Percentiles rank a stretch among this genome's conserved stretches.
Conservation (phyloP, 35 echinoderm and acorn worm genomes). For the Patiria miniata region DNA sequence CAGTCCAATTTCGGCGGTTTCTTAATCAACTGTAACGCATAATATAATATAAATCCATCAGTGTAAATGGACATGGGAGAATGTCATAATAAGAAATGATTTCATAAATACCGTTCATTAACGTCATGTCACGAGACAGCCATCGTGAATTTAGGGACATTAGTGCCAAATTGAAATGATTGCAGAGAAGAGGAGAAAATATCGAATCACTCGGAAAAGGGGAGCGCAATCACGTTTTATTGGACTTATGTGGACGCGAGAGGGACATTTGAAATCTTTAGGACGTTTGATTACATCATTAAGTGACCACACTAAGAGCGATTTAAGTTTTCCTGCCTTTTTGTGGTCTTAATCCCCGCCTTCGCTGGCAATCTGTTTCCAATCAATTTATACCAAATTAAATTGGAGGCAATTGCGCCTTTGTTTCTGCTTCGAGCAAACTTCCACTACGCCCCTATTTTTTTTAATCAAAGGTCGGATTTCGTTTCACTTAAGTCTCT, state of each 20-base stretch:
- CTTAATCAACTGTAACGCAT: neutral
- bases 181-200: neutral
- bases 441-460: no score
- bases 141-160: neutral
- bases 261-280: no score
- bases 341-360: no score
- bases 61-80: neutral
- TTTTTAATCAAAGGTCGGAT: no score
- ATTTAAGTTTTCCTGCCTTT: no score
- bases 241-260: neutral
- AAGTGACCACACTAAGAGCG: no score
- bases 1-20: neutral
- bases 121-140: constrained; percentile 17
- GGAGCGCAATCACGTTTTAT: constrained; percentile 11
- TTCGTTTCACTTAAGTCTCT: no score
- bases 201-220: neutral
- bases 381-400: no score
- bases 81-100: neutral
- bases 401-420: no score
- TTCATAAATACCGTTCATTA: neutral
- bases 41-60: neutral
- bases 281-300: no score
- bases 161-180: neutral
- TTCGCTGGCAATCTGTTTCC: no score
- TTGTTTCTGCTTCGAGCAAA: no score